Percentiles rank a stretch among this genome's conserved stretches.
These are phyloP conservation scores for Phaethornis superciliosus DNA, from an alignment of 2,113 vertebrate genomes.

Conservation along the genomic window DNA sequence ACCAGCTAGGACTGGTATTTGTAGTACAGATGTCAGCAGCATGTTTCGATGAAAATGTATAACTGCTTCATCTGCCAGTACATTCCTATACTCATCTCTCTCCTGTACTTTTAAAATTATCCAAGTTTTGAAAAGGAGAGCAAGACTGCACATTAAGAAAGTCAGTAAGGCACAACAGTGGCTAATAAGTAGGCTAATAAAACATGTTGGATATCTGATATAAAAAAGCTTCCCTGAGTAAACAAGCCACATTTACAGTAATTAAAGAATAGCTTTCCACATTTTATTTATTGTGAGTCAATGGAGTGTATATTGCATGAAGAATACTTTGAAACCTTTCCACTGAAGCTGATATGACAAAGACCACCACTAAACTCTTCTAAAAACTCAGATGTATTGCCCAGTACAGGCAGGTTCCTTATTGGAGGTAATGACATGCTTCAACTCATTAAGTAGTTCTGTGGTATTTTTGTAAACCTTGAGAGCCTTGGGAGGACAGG, in stretches of 20 bases:
- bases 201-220: neutral
- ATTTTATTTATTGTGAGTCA: constrained; percentile 8
- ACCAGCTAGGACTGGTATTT: neutral
- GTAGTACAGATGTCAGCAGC: neutral
- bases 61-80: neutral
- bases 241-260: constrained; percentile 7
- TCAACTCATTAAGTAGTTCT: neutral
- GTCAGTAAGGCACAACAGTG: neutral
- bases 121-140: constrained; percentile 5
- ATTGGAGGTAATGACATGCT: neutral
- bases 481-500: neutral
- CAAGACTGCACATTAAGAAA: neutral
- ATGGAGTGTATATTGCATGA: neutral
- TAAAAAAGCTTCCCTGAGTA: constrained; percentile 2
- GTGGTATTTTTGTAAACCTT: neutral
- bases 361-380: neutral
- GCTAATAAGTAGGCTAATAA: neutral
- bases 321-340: neutral
- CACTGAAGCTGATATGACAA: neutral
- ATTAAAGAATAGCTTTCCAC: constrained; percentile 42
- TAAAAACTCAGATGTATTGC: neutral
- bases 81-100: neutral
- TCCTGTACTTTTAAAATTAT: neutral
- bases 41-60: neutral
- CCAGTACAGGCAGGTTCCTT: neutral